A percentile compares a stretch with the other conserved stretches of the same genome.
Conservation (phyloP, 2,113 vertebrate genomes). For the sheep (Ovis aries) region DNA sequence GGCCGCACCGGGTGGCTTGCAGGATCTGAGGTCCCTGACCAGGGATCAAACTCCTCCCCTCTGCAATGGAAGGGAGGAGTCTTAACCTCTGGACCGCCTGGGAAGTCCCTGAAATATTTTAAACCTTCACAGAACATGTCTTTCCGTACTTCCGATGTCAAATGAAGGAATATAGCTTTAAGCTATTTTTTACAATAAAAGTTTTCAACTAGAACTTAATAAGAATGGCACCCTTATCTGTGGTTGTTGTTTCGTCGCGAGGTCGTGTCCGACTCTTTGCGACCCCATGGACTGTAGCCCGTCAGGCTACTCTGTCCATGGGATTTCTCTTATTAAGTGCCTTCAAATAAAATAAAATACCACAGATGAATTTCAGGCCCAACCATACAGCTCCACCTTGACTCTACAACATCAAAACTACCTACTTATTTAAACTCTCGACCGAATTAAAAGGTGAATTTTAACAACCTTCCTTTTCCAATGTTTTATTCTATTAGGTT, state of each 20-base stretch:
- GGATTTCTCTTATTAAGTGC: background rate
- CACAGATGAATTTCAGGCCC: background rate
- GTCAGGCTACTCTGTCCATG: background rate
- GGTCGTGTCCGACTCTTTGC: background rate
- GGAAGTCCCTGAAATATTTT: background rate
- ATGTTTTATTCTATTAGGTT: background rate
- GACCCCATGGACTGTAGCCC: background rate
- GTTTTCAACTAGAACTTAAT: background rate
- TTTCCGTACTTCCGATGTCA: conserved; percentile 19
- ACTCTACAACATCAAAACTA: conserved; percentile 19
- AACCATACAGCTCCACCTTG: background rate
- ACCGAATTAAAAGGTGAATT: background rate
- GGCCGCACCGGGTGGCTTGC: background rate
- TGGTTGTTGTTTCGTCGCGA: background rate
- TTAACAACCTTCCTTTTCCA: background rate
- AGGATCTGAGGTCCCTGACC: background rate
- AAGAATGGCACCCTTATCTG: background rate
- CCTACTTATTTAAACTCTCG: background rate
- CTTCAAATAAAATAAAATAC: conserved; percentile 36
- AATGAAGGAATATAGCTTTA: conserved; percentile 32
- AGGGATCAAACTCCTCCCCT: background rate
- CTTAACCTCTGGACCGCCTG: background rate
- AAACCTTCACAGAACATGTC: background rate
- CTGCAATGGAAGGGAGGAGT: background rate
- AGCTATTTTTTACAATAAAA: conserved; percentile 37